A percentile compares a stretch with the other conserved stretches of the same genome.
Evolutionary conservation across 2,113 vertebrate species (phyloP).

Genomic region (Macquaria australasica): DNA sequence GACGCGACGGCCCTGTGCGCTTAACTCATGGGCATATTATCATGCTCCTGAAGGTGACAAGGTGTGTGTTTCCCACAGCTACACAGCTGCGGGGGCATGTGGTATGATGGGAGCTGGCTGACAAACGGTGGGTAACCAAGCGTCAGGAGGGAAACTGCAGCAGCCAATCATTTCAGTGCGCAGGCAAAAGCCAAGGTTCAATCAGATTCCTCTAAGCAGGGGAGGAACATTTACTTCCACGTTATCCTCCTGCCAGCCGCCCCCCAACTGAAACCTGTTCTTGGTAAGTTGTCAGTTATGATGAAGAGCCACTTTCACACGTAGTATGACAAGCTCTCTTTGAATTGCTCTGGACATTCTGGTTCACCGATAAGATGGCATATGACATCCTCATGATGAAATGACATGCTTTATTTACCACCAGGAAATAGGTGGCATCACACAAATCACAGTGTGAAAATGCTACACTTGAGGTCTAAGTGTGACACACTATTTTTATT

Average conservation of each 20-base stretch:
- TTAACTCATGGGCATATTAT: slow-evolving; percentile 50
- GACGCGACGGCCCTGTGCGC: slow-evolving; percentile 11
- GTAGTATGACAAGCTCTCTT: slow-evolving; percentile 32
- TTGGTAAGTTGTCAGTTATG: slow-evolving; percentile 45
- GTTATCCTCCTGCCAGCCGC: background rate
- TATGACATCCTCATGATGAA: slow-evolving; percentile 32
- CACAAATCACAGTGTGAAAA: slow-evolving; percentile 49
- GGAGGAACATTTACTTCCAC: slow-evolving; percentile 35
- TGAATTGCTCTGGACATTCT: slow-evolving; percentile 33
- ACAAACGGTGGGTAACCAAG: slow-evolving; percentile 51
- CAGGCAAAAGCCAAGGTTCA: slow-evolving; percentile 11
- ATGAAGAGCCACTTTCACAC: slow-evolving; percentile 46
- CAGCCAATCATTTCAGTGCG: slow-evolving; percentile 21
- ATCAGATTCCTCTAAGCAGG: slow-evolving; percentile 28
- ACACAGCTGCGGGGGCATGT: slow-evolving; percentile 44
- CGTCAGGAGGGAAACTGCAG: slow-evolving; percentile 41
- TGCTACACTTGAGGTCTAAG: background rate
- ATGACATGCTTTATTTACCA: background rate
- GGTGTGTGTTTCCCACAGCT: slow-evolving; percentile 59
- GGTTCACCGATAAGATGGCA: slow-evolving; percentile 25
- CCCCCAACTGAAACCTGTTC: slow-evolving; percentile 20
- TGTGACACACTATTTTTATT: background rate
- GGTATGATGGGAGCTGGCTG: slow-evolving; percentile 60
- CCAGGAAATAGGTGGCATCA: slow-evolving; percentile 29
- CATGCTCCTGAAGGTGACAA: slow-evolving; percentile 43